These are phyloP conservation scores for Balanococcus diminutus DNA, from an alignment of 2,888 invertebrate species.

Conservation along the genomic window DNA sequence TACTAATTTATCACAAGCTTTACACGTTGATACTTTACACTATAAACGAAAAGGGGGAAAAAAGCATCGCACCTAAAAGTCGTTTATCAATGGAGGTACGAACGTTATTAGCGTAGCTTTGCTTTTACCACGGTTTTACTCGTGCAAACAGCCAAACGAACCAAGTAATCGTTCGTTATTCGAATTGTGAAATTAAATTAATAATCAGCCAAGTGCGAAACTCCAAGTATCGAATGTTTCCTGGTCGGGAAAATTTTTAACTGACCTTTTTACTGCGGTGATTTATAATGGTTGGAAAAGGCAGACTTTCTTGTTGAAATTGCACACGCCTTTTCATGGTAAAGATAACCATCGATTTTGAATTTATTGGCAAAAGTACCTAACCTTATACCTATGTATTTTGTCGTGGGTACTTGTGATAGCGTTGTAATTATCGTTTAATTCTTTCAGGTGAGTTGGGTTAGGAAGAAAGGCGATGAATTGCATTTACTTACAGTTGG, in stretches of 20 bases:
- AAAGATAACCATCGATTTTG: background rate
- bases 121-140: background rate
- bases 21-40: background rate
- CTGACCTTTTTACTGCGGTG: background rate
- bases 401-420: background rate
- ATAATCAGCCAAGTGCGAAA: slow-evolving; percentile 20
- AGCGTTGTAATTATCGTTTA: background rate
- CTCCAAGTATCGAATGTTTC: background rate
- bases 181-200: background rate
- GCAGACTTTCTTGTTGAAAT: background rate
- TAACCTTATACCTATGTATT: background rate
- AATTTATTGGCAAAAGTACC: background rate
- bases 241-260: background rate
- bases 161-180: slow-evolving; percentile 10
- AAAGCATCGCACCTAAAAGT: background rate
- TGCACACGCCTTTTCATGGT: background rate
- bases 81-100: background rate
- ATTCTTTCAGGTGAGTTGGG: slow-evolving; percentile 67
- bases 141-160: background rate
- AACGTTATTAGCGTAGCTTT: background rate
- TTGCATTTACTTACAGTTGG: slow-evolving; percentile 69
- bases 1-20: background rate
- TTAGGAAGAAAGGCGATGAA: slow-evolving; percentile 66
- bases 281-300: background rate
- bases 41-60: background rate